Evolutionary conservation across 2,113 vertebrate genomes (phyloP).

Genomic region (Corythornis cristatus): DNA sequence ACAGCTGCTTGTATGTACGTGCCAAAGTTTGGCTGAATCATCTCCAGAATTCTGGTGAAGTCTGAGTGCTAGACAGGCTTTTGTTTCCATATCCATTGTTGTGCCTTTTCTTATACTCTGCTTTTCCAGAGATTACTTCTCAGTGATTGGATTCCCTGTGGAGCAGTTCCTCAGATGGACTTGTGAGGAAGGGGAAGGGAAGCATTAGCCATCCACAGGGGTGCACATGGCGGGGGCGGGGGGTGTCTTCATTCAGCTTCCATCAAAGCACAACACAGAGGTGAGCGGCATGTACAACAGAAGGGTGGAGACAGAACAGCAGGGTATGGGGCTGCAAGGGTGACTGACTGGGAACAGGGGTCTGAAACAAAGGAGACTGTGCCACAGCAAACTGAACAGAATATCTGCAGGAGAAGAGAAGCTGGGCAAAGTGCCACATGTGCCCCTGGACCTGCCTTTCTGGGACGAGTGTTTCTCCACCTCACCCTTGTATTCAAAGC

Average conservation of each 20-base stretch:
- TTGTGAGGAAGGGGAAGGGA: neutral
- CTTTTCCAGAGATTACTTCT: neutral
- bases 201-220: rapidly evolving
- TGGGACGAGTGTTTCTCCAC: conserved; percentile 91
- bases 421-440: neutral
- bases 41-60: neutral
- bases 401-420: neutral
- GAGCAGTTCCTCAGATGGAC: neutral
- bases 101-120: neutral
- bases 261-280: neutral
- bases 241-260: neutral
- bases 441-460: conserved; percentile 79
- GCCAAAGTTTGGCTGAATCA: neutral
- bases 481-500: conserved; percentile 93
- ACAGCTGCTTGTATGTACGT: neutral
- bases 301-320: neutral
- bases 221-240: rapidly evolving
- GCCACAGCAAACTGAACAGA: neutral
- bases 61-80: neutral
- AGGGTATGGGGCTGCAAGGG: neutral
- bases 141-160: neutral
- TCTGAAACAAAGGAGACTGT: neutral
- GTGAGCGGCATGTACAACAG: neutral
- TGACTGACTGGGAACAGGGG: neutral
- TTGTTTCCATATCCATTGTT: neutral